Conservation (phyloP, 2,113 vertebrate genomes). For the Rhynchomys soricoides region DNA sequence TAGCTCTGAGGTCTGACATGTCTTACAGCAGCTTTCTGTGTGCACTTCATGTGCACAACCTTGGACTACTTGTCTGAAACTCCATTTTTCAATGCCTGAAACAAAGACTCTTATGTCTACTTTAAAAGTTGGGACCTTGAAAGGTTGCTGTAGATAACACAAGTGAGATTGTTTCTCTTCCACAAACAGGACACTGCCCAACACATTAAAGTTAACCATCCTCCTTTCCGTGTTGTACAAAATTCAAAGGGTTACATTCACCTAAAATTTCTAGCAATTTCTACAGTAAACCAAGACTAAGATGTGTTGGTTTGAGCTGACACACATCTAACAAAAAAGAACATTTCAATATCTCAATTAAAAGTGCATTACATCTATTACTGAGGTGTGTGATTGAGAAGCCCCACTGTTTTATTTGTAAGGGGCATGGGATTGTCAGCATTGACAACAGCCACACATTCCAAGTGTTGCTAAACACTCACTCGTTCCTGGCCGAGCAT, state of each 20-base stretch:
- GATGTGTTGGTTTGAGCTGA: background rate
- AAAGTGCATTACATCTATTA: background rate
- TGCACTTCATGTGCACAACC: fast-evolving
- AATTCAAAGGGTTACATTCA: background rate
- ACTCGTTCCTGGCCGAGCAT: conserved; percentile 99
- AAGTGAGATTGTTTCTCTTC: background rate
- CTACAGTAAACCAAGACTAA: background rate
- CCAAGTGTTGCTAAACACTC: conserved; percentile 80
- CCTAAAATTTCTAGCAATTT: conserved; percentile 22
- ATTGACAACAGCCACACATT: background rate
- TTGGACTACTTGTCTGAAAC: background rate
- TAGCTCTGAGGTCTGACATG: background rate
- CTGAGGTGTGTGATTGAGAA: background rate
- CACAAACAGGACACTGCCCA: too few relatives aligned
- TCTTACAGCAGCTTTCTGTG: background rate
- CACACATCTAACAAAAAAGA: background rate
- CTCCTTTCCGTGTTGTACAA: background rate
- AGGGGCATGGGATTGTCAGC: fast-evolving
- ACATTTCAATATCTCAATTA: background rate
- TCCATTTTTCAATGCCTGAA: background rate
- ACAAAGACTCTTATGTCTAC: fast-evolving
- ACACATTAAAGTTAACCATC: background rate
- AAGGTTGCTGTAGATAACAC: background rate
- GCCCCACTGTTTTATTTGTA: fast-evolving
- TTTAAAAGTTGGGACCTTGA: background rate